Conservation (phyloP, 2,888 invertebrate genomes). For the Koerneria pararmatus region DNA sequence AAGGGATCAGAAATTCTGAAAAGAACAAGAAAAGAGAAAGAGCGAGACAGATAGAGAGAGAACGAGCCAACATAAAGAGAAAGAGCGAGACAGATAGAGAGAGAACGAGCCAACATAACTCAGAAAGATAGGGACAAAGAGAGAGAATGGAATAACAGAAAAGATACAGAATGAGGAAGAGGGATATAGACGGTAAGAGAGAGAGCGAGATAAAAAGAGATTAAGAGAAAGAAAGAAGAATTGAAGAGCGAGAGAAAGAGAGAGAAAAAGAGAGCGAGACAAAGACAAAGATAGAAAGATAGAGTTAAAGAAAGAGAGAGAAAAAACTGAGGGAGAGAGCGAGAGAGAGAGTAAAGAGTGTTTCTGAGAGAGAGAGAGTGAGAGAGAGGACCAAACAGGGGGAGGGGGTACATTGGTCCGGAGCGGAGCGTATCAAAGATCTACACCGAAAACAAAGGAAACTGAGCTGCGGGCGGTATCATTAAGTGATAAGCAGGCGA, state of each 20-base stretch:
- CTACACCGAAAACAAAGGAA: too few species aligned
- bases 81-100: not conserved
- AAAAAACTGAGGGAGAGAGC: conserved; percentile 13
- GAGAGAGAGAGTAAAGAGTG: not conserved
- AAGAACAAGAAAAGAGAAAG: too few species aligned
- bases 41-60: too few species aligned
- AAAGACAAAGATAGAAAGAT: conserved; percentile 24
- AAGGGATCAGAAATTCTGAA: too few species aligned
- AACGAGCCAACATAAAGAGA: conserved; percentile 11
- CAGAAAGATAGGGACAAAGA: not conserved
- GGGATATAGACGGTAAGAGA: not conserved
- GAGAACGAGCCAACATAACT: not conserved
- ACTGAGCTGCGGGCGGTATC: too few species aligned
- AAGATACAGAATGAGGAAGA: not conserved
- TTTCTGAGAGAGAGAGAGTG: not conserved
- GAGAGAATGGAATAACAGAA: not conserved
- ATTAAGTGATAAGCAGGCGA: too few species aligned
- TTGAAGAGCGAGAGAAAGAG: not conserved
- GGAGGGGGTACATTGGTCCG: too few species aligned
- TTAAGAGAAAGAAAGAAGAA: not conserved
- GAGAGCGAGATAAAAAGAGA: not conserved
- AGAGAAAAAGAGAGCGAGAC: not conserved
- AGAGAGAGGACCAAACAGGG: not conserved
- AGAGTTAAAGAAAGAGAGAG: conserved; percentile 21
- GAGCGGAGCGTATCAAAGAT: too few species aligned